phyloP scores from a whole-genome alignment of 2,797 vertebrate species.

The Poeciliopsis gracilis region DNA sequence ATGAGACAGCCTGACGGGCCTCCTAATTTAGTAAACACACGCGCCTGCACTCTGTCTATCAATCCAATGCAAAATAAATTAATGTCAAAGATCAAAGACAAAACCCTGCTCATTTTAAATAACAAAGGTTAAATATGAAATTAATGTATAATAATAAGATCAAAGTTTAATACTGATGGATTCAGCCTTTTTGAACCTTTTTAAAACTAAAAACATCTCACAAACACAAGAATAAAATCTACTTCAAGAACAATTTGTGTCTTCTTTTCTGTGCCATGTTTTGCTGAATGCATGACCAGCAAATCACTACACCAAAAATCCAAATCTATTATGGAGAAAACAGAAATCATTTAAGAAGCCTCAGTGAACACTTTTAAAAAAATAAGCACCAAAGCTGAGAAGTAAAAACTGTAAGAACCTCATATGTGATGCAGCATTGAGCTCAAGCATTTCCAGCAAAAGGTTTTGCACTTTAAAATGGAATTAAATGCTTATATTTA shows the following conservation, averaged over 20 bases:
- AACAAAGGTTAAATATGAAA: conserved; percentile 10
- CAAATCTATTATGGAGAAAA: background rate
- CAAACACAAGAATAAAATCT: background rate
- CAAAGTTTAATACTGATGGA: conserved; percentile 33
- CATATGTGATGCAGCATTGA: background rate
- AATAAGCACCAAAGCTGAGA: background rate
- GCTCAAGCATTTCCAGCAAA: background rate
- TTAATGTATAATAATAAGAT: conserved; percentile 10
- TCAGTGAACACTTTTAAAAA: background rate
- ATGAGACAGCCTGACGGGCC: conserved; percentile 50
- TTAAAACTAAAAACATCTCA: conserved; percentile 3
- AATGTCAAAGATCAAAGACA: background rate
- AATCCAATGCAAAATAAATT: conserved; percentile 9
- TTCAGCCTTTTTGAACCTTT: conserved; percentile 21
- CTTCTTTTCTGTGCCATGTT: background rate
- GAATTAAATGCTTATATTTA: background rate
- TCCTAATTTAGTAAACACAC: conserved; percentile 30
- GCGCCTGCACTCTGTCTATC: conserved; percentile 12
- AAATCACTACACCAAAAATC: background rate
- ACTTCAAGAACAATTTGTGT: background rate
- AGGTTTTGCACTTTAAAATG: background rate
- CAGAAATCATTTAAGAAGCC: background rate
- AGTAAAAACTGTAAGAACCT: background rate
- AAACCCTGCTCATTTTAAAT: background rate
- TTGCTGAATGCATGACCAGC: background rate